A percentile compares a stretch with the other conserved stretches of the same genome.
Evolutionary conservation across 2,113 vertebrate species (phyloP).

Genomic region (Hippocampus comes): DNA sequence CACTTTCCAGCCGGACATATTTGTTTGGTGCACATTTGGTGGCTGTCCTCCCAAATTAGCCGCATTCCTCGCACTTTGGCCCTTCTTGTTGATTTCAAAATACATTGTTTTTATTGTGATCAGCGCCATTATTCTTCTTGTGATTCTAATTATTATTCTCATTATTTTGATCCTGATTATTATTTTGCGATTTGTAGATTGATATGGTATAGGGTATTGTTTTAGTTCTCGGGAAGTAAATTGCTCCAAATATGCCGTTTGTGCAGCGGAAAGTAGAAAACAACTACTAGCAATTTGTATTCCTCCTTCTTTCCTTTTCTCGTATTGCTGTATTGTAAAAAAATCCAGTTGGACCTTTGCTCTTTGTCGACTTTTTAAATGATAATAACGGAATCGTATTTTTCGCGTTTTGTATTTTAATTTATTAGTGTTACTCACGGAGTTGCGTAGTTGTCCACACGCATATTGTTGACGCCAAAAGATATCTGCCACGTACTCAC

Average conservation of each 20-base stretch:
- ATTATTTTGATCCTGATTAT: not conserved
- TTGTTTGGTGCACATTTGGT: not conserved
- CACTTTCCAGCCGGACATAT: not conserved
- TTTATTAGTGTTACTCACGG: not conserved
- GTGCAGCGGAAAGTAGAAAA: not conserved
- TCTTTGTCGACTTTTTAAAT: not conserved
- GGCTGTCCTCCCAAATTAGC: not conserved
- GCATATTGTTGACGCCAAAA: not conserved
- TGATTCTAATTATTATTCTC: too few relatives aligned
- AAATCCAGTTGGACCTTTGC: not conserved
- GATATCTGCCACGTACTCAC: not conserved
- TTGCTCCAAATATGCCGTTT: not conserved
- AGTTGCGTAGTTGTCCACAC: not conserved
- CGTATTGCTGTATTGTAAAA: not conserved
- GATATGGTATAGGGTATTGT: not conserved
- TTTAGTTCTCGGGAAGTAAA: not conserved
- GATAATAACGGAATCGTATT: not conserved
- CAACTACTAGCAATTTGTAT: not conserved
- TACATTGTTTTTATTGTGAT: not conserved
- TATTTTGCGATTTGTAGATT: not conserved
- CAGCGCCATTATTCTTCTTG: not conserved
- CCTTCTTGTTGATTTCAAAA: not conserved
- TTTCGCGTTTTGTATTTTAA: not conserved
- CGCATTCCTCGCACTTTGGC: not conserved
- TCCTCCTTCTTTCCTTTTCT: not conserved